Conservation (phyloP, 2,888 invertebrate species). For the Galerucella pusilla region DNA sequence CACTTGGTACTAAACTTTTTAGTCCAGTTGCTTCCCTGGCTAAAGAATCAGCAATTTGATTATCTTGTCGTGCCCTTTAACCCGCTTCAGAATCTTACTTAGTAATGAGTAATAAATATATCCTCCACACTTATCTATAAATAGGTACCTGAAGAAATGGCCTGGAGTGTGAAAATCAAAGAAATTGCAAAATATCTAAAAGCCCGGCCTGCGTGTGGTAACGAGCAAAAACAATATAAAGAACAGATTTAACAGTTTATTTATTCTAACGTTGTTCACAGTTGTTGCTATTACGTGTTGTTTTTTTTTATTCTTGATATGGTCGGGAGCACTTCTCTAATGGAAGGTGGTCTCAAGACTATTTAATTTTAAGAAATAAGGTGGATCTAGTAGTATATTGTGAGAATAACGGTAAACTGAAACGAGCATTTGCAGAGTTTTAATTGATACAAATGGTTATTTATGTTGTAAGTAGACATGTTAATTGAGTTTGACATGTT, state of each 20-base stretch:
- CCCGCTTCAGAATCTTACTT: too few species aligned
- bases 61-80: too few species aligned
- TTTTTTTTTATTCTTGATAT: slow-evolving; percentile 15
- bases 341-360: slow-evolving; percentile 17
- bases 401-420: slow-evolving; percentile 1
- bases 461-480: too few species aligned
- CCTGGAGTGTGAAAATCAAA: background rate
- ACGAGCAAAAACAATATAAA: background rate
- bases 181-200: background rate
- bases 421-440: background rate
- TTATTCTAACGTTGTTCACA: slow-evolving; percentile 19
- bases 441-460: background rate
- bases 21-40: too few species aligned
- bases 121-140: too few species aligned
- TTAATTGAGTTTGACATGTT: too few species aligned
- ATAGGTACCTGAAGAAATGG: background rate
- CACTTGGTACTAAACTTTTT: too few species aligned
- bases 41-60: too few species aligned
- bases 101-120: too few species aligned
- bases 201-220: background rate
- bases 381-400: slow-evolving; percentile 9
- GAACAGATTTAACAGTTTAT: slow-evolving; percentile 22
- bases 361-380: slow-evolving; percentile 19
- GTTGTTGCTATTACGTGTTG: slow-evolving; percentile 18
- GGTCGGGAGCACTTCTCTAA: slow-evolving; percentile 11